phyloP scores from a whole-genome alignment of 2,797 vertebrate genomes.

The Neosilurus mollespiculum region DNA sequence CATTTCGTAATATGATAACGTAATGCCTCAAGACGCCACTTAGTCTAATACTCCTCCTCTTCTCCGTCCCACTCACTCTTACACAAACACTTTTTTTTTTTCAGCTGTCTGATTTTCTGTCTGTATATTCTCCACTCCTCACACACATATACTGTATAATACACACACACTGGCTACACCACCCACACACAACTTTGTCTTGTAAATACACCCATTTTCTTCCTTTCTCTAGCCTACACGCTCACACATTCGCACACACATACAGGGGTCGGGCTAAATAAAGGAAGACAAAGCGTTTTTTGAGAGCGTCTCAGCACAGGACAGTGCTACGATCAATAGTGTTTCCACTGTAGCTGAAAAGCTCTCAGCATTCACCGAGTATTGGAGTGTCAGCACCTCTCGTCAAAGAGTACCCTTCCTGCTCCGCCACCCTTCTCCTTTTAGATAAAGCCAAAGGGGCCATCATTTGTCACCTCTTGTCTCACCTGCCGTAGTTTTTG shows the following conservation, averaged over 20 bases:
- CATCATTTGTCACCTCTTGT: constrained; percentile 16
- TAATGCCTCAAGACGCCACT: constrained; percentile 32
- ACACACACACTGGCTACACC: constrained; percentile 26
- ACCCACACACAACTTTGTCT: constrained; percentile 27
- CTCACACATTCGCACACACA: constrained; percentile 37
- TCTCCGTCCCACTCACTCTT: constrained; percentile 18
- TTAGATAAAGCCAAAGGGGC: constrained; percentile 7
- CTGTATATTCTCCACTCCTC: constrained; percentile 23
- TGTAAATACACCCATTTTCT: constrained; percentile 39
- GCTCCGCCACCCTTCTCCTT: neutral
- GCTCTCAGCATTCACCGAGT: constrained; percentile 51
- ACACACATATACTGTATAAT: neutral
- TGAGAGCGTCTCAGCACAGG: constrained; percentile 56
- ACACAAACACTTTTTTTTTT: constrained; percentile 29
- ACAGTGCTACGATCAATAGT: constrained; percentile 58
- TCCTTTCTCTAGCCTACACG: constrained; percentile 26
- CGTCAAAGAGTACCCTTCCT: constrained; percentile 44
- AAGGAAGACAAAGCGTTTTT: constrained; percentile 62
- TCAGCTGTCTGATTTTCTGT: constrained; percentile 39
- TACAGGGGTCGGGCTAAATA: constrained; percentile 49
- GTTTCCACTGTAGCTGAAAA: constrained; percentile 59
- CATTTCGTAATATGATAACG: constrained; percentile 40
- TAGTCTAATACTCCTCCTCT: constrained; percentile 33
- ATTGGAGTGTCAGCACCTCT: constrained; percentile 60
- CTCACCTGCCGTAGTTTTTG: neutral